Evolutionary conservation across 2,888 invertebrate genomes (phyloP).

Genomic region (Chloromyia formosa): DNA sequence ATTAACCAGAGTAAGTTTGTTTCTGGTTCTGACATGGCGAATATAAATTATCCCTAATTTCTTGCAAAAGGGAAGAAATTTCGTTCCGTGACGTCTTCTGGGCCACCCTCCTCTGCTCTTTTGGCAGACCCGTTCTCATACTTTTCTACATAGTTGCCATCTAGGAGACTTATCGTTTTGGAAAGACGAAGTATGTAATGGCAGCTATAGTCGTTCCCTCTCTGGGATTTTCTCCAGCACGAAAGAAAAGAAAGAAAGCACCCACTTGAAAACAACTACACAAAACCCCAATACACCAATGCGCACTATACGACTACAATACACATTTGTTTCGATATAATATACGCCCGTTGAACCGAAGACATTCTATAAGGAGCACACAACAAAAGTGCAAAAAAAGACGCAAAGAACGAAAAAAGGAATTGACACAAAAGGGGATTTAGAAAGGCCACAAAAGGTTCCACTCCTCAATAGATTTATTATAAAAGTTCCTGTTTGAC

Average conservation of each 20-base stretch:
- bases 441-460: conserved; percentile 41
- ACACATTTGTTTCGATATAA: background rate
- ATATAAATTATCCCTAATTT: conserved; percentile 47
- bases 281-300: background rate
- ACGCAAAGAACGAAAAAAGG: conserved; percentile 14
- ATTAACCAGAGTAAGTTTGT: conserved; percentile 47
- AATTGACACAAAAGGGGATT: conserved; percentile 44
- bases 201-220: too few relatives aligned
- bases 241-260: conserved; percentile 16
- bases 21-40: conserved; percentile 48
- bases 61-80: conserved; percentile 33
- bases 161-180: too few relatives aligned
- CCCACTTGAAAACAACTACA: conserved; percentile 37
- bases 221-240: conserved; percentile 1
- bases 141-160: background rate
- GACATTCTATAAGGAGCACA: conserved; percentile 18
- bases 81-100: conserved; percentile 28
- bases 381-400: background rate
- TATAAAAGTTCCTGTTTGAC: conserved; percentile 43
- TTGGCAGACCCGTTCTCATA: background rate
- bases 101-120: background rate
- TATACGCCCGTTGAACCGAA: conserved; percentile 23
- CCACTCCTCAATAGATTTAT: conserved; percentile 42
- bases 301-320: background rate
- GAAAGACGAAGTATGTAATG: too few relatives aligned